Base-by-base conservation (phyloP, 2,113 vertebrate species). In the Andinoacara biseriatus region DNA sequence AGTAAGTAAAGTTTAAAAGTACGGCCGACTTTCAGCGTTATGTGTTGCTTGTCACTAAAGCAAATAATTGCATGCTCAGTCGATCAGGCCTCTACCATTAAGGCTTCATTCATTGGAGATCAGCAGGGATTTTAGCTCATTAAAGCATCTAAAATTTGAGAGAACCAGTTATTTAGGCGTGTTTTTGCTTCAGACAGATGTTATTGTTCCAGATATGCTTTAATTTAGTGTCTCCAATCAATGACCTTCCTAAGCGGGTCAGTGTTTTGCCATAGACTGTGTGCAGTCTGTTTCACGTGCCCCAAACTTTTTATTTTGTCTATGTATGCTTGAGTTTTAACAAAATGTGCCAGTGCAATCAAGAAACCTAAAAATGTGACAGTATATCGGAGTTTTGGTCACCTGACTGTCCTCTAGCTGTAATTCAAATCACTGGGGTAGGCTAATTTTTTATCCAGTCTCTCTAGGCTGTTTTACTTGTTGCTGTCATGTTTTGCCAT, bases 181-280 rank as follows among this genome's bases (percentile, higher is more conserved):
- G 0, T 10, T 40, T 69, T 24, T 31, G 10, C 26, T 54, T 54
- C 2, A 35, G 2, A 31, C 6, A 18, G 18, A 33, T 9, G 1
- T 17, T 43, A 17, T 43, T 1, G 1, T 3, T 24, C 10, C 29
- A 5, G 5, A n/a, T 9, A 18, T 52, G 74, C 17, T 0, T 17
- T 20, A 38, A 11, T 57, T 57, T 8, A 38, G 18, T 58, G 56
- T 65, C 14, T 62, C 11, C 13, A 31, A 8, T 58, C 11, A 74
- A 60, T 90, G 84, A 84, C 89, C 81, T 84, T 85, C 24, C 24
- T 65, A 26, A 52, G 15, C 24, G n/a, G 31, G 46, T 54, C 46
- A 33, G 52, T 54, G 65, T 69, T 69, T 52, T 31, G 26, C 17
- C 17, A 72, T 17, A 72, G 67, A 54, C 49, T 46, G 8, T 17